Conservation (phyloP, 2,797 vertebrate species). For the Microcaecilia unicolor region DNA sequence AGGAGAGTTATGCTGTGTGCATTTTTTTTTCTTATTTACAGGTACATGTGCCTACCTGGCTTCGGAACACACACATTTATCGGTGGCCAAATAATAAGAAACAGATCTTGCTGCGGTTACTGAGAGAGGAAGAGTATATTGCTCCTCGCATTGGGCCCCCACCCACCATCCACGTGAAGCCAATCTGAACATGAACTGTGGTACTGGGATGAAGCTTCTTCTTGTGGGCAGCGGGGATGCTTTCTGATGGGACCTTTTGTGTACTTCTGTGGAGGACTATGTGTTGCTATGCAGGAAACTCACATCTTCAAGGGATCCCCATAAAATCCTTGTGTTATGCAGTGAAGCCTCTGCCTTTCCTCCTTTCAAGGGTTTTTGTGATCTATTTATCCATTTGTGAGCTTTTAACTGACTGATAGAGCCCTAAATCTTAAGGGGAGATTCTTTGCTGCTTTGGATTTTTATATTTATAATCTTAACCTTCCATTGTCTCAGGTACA, state of each 20-base stretch:
- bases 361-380: too few relatives aligned
- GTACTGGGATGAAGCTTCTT: background rate
- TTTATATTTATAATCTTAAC: too few relatives aligned
- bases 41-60: conserved; percentile 84
- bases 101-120: conserved; percentile 78
- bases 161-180: conserved; percentile 76
- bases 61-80: conserved; percentile 82
- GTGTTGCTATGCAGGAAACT: conserved; percentile 12
- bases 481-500: too few relatives aligned
- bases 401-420: too few relatives aligned
- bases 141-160: conserved; percentile 65
- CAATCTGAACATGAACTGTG: conserved; percentile 34
- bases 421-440: too few relatives aligned
- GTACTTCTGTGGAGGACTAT: background rate
- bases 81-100: conserved; percentile 76
- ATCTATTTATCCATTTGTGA: too few relatives aligned
- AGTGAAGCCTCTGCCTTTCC: too few relatives aligned
- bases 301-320: conserved; percentile 6
- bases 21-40: conserved; percentile 38
- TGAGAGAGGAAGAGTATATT: conserved; percentile 82
- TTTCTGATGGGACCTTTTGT: conserved; percentile 17
- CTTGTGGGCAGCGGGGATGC: conserved; percentile 7
- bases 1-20: too few relatives aligned
- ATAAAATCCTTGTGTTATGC: too few relatives aligned
- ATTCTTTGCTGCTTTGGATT: too few relatives aligned